These are phyloP conservation scores for Zaprionus gabonicus DNA, from an alignment of 1,140 invertebrate genomes.

Conservation along the genomic window DNA sequence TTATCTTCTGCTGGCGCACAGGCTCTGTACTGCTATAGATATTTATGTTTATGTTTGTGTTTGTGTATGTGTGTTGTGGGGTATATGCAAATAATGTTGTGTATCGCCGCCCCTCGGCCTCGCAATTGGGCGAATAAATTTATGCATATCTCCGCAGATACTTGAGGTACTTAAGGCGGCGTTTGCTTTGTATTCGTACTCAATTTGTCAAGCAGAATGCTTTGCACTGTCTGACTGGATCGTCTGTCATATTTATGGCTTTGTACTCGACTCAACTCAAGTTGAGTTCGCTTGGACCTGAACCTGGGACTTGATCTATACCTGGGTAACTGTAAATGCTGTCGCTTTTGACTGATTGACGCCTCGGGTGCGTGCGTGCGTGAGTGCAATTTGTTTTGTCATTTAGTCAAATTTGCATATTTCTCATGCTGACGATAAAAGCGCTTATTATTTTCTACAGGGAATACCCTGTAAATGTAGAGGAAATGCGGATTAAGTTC, in stretches of 20 bases:
- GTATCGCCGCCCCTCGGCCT: background rate
- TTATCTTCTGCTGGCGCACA: slow-evolving; percentile 4
- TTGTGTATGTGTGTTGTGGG: slow-evolving; percentile 1
- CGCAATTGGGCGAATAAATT: slow-evolving; percentile 29
- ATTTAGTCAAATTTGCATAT: slow-evolving; percentile 57
- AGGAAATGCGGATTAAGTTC: background rate
- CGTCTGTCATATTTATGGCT: slow-evolving; percentile 50
- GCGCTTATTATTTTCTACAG: slow-evolving; percentile 4
- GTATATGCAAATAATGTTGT: slow-evolving; percentile 54
- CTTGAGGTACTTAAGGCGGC: slow-evolving; percentile 46
- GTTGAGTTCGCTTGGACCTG: slow-evolving; percentile 15
- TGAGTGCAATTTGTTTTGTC: slow-evolving; percentile 47
- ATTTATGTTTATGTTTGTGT: background rate
- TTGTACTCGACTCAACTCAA: slow-evolving; percentile 7
- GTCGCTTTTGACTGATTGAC: slow-evolving; percentile 69
- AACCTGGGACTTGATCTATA: slow-evolving; percentile 24
- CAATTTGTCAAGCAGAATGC: slow-evolving; percentile 53
- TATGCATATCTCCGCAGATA: slow-evolving; percentile 47
- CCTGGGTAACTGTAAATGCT: slow-evolving; percentile 51
- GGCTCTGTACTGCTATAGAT: background rate
- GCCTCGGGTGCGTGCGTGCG: slow-evolving; percentile 43
- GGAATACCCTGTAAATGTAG: slow-evolving; percentile 9
- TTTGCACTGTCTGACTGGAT: slow-evolving; percentile 16
- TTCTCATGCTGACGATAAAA: slow-evolving; percentile 8
- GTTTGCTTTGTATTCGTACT: slow-evolving; percentile 52